Percentiles rank a stretch among this genome's conserved stretches.
These are phyloP conservation scores for Drosophila funebris DNA, from an alignment of 1,140 invertebrate species.

Conservation along the genomic window DNA sequence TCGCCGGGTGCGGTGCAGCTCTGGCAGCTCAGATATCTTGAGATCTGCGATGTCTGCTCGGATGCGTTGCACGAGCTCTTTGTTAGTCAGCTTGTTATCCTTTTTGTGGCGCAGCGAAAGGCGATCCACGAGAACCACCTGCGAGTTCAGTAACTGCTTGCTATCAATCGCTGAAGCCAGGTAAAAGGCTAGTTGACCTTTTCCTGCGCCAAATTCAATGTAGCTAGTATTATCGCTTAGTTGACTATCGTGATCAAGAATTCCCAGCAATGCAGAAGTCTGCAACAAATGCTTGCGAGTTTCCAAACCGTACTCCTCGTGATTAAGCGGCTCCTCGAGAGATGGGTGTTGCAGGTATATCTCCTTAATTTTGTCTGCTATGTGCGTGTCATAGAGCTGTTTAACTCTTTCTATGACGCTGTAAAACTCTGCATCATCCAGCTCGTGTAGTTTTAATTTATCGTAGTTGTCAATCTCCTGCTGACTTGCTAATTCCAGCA, in stretches of 20 bases:
- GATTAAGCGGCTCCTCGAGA: constrained; percentile 86
- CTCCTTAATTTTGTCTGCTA: constrained; percentile 83
- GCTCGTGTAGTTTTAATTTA: constrained; percentile 82
- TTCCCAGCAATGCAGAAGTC: constrained; percentile 87
- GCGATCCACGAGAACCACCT: constrained; percentile 90
- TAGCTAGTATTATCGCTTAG: constrained; percentile 87
- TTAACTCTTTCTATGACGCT: constrained; percentile 84
- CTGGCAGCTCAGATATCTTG: constrained; percentile 86
- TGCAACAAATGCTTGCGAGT: constrained; percentile 89
- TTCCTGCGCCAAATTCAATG: constrained; percentile 95
- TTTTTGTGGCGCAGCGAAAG: constrained; percentile 91
- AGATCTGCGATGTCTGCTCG: constrained; percentile 91
- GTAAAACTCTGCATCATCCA: constrained; percentile 83
- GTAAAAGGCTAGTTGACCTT: constrained; percentile 91
- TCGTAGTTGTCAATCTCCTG: constrained; percentile 50
- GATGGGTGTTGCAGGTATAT: constrained; percentile 84
- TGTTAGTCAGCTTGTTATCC: constrained; percentile 88
- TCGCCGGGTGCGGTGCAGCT: constrained; percentile 83
- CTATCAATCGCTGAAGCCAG: constrained; percentile 86
- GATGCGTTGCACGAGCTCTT: constrained; percentile 85
- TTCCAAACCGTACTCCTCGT: constrained; percentile 86
- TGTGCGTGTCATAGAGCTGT: constrained; percentile 80
- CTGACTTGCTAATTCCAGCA: constrained; percentile 33
- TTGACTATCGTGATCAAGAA: constrained; percentile 86
- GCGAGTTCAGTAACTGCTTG: constrained; percentile 77